Evolutionary conservation across 92 coral and sea anemone genomes (phyloP), one percentile per base, ranked within the genome.

Genomic region (Porites rus): DNA sequence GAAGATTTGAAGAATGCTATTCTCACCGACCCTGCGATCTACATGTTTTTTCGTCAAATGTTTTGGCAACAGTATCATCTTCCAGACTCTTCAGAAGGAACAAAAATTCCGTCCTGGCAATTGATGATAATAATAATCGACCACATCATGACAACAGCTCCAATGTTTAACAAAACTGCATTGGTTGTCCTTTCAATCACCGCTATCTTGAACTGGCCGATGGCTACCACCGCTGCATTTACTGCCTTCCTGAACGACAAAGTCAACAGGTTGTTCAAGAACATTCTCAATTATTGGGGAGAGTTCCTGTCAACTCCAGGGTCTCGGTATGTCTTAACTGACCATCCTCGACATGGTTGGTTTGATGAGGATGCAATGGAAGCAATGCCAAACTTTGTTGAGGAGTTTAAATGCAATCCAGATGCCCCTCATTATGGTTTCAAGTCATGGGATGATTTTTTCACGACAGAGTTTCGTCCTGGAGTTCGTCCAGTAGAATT

Each of bases 41-140:
- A 91, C 86, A 91, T 91, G 91, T 83, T 91, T 86, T 91, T 91
- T 68, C 94, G 87, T 71, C 89, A 91, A 65, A 91, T 91, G 94
- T 91, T 91, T 76, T 91, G 94, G 94, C 94, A 91, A 53, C 94
- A 91, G 75, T 52, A 19, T 28, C 6, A 51, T 12, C 74, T 79
- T 46, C 89, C 91, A 52, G 46, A 62, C 7, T 19, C 54, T 46
- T 53, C 79, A 43, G 88, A 87, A 83, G 89, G 89, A 77, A 28
- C 6, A 50, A 82, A 24, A 82, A 87, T 91, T 22, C 74, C 72
- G 69, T 64, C 38, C 81, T 91, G 94, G 94, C 94, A 91, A 59
- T 0, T 78, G 62, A 87, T 91, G 91, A 91, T 91, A 28, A 9
- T 91, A 18, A 0, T 82, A 10, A 91, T 91, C 86, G 61, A 91